Conservation (phyloP, 2,888 invertebrate genomes). For the Synergus laeviventris region DNA sequence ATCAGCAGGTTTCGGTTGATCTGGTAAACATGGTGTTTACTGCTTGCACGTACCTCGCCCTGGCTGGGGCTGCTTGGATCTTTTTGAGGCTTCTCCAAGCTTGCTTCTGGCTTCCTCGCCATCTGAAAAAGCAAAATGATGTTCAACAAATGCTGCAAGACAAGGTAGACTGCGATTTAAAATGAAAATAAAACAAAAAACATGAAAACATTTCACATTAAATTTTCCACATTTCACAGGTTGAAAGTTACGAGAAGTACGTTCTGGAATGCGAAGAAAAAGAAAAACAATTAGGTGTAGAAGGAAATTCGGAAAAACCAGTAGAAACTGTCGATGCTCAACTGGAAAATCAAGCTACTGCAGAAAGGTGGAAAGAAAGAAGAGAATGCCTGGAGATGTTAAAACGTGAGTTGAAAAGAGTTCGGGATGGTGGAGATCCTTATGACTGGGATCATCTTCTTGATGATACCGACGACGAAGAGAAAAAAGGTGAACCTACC, state of each 20-base stretch:
- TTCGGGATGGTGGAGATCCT: conserved; percentile 68
- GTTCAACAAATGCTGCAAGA: conserved; percentile 78
- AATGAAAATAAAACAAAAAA: neutral
- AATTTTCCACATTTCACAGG: conserved; percentile 54
- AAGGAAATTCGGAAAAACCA: conserved; percentile 41
- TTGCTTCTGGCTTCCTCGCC: conserved; percentile 82
- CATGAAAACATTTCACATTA: neutral
- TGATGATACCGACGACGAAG: conserved; percentile 65
- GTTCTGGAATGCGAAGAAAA: conserved; percentile 69
- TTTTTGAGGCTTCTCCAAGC: conserved; percentile 82
- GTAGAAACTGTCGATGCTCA: conserved; percentile 43
- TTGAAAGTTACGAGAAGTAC: conserved; percentile 70
- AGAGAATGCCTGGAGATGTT: conserved; percentile 71
- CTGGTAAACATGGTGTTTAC: conserved; percentile 82
- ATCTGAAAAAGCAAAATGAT: conserved; percentile 79
- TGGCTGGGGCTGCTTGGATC: conserved; percentile 82
- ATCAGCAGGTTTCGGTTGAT: conserved; percentile 83
- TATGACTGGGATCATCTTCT: conserved; percentile 70
- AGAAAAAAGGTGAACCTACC: conserved; percentile 72
- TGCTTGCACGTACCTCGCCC: conserved; percentile 80
- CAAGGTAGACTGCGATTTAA: conserved; percentile 73
- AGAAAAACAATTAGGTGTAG: conserved; percentile 58
- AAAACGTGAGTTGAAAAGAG: conserved; percentile 68
- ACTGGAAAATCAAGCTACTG: conserved; percentile 46
- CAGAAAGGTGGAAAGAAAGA: conserved; percentile 68